Conservation (phyloP, 2,888 invertebrate genomes). For the Patella ulyssiponensis region DNA sequence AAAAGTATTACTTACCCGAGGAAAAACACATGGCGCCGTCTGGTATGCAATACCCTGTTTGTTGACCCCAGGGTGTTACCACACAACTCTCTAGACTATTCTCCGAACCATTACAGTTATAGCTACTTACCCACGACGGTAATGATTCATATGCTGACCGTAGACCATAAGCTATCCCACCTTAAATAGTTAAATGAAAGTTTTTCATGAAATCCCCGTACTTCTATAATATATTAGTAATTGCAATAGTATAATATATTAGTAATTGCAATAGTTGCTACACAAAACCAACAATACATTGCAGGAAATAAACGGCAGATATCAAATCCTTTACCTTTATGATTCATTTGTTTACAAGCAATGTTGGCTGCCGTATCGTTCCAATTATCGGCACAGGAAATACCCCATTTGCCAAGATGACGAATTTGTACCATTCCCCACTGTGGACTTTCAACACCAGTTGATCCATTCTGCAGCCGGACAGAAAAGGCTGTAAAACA, state of each 20-base stretch:
- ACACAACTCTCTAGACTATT: constrained; percentile 51
- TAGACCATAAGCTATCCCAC: background rate
- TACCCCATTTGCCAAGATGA: constrained; percentile 17
- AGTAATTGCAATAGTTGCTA: too few species aligned
- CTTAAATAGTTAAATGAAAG: background rate
- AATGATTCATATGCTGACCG: background rate
- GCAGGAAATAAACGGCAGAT: too few species aligned
- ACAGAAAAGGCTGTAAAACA: background rate
- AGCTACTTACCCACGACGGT: background rate
- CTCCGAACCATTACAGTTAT: background rate
- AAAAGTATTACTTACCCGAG: too few species aligned
- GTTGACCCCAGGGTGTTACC: constrained; percentile 45
- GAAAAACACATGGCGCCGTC: constrained; percentile 50
- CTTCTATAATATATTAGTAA: too few species aligned
- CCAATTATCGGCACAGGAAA: constrained; percentile 51
- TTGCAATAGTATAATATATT: too few species aligned
- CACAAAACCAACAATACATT: too few species aligned
- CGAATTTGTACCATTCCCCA: constrained; percentile 22
- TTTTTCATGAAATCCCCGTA: too few species aligned
- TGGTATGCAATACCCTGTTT: constrained; percentile 47
- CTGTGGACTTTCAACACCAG: constrained; percentile 1
- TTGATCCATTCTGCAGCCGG: background rate
- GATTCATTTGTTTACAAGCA: constrained; percentile 48
- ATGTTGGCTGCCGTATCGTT: constrained; percentile 48
- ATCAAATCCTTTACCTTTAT: constrained; percentile 75